Percentiles rank a stretch among this genome's conserved stretches.
Conservation (phyloP, 1,140 invertebrate genomes). For the Orchesella cincta region DNA sequence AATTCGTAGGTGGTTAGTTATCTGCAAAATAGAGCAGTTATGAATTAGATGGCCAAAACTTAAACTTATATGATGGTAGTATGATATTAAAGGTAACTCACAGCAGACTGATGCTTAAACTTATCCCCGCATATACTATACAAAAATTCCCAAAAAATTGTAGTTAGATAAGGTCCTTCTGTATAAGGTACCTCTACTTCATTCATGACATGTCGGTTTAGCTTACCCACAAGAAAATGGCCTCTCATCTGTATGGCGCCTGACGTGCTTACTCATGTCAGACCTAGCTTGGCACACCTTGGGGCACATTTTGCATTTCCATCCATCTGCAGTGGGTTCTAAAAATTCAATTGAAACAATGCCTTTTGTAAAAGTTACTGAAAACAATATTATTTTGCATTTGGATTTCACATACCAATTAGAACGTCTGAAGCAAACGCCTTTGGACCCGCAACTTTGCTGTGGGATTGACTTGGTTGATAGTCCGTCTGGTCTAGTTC, state of each 20-base stretch:
- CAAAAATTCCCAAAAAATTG: not conserved
- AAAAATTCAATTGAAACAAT: not conserved
- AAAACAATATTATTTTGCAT: not conserved
- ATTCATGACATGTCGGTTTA: not conserved
- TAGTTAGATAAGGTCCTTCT: not conserved
- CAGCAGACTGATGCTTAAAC: conserved; percentile 3
- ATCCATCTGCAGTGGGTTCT: not conserved
- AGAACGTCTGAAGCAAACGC: not conserved
- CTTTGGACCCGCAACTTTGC: not conserved
- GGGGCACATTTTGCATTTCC: not conserved
- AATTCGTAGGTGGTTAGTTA: not conserved
- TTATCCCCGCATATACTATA: not conserved
- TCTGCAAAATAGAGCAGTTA: not conserved
- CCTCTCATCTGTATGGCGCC: not conserved
- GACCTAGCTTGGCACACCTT: conserved; percentile 2
- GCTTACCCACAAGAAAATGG: not conserved
- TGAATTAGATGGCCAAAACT: not conserved
- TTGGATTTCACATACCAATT: not conserved
- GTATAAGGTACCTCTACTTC: not conserved
- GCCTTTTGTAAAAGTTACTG: not conserved
- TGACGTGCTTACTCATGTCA: conserved; percentile 10
- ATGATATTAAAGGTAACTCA: not conserved
- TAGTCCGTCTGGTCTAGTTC: too few relatives aligned
- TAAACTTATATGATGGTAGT: not conserved
- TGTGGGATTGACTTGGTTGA: too few relatives aligned